These are phyloP conservation scores for Eurytoma adleriae DNA, from an alignment of 2,888 invertebrate species.

Conservation along the genomic window DNA sequence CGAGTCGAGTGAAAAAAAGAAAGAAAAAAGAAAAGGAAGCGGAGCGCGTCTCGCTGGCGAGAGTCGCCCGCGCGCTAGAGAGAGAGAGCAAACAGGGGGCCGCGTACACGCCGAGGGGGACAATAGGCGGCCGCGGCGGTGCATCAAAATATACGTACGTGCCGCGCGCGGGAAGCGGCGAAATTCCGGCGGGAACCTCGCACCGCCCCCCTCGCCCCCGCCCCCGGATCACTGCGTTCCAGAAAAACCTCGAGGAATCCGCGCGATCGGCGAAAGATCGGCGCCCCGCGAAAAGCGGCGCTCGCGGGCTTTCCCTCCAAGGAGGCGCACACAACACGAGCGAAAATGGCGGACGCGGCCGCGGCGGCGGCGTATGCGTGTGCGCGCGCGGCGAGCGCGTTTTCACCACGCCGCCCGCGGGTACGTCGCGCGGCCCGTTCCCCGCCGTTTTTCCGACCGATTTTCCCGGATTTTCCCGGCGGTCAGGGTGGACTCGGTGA, in stretches of 20 bases:
- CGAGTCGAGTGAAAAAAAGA: too few relatives aligned
- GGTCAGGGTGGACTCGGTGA: too few relatives aligned
- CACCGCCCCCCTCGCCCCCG: too few relatives aligned
- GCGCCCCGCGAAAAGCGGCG: conserved; percentile 8
- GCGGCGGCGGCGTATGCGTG: conserved; percentile 39
- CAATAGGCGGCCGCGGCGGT: not conserved
- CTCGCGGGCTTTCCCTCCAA: conserved; percentile 70
- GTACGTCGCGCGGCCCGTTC: not conserved
- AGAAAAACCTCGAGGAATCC: not conserved
- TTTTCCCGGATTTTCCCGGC: not conserved
- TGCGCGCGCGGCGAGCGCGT: conserved; percentile 50
- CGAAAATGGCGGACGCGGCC: conserved; percentile 70
- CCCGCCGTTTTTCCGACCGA: not conserved
- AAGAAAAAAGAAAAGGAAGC: not conserved
- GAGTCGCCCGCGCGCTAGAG: not conserved
- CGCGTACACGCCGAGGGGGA: too few relatives aligned
- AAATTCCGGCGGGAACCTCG: not conserved
- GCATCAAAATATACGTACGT: not conserved
- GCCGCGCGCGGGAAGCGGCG: not conserved
- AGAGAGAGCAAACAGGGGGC: too few relatives aligned
- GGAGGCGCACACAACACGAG: conserved; percentile 61
- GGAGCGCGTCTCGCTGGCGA: not conserved
- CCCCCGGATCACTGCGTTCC: too few relatives aligned
- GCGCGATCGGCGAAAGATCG: not conserved
- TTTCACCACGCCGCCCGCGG: conserved; percentile 62